These are phyloP conservation scores for Antheraea mylitta DNA, from an alignment of 1,140 invertebrate genomes.

Conservation along the genomic window DNA sequence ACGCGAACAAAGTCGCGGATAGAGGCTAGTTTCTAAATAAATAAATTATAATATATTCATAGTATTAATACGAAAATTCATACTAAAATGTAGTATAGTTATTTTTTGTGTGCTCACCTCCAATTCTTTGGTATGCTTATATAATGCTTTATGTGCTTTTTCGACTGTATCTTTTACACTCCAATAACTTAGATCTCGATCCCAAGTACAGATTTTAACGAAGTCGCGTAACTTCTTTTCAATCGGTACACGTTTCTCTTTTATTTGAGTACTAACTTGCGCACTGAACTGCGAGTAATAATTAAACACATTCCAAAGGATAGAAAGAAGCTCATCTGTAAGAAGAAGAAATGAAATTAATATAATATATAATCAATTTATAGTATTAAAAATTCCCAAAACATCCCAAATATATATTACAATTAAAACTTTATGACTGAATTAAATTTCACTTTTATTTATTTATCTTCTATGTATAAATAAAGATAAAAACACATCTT, in stretches of 20 bases:
- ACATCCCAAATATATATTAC: too few relatives aligned
- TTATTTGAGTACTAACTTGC: slow-evolving; percentile 83
- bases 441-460: too few relatives aligned
- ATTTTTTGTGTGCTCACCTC: slow-evolving; percentile 48
- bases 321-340: slow-evolving; percentile 80
- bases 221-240: slow-evolving; percentile 96
- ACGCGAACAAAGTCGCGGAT: too few relatives aligned
- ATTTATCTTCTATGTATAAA: too few relatives aligned
- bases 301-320: slow-evolving; percentile 91
- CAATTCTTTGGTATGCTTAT: slow-evolving; percentile 92
- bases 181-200: slow-evolving; percentile 95
- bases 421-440: too few relatives aligned
- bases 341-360: slow-evolving; percentile 18
- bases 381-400: too few relatives aligned
- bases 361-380: too few relatives aligned
- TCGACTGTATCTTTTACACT: slow-evolving; percentile 93
- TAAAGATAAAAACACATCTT: too few relatives aligned
- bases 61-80: too few relatives aligned
- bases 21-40: too few relatives aligned
- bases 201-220: slow-evolving; percentile 97
- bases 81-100: not conserved
- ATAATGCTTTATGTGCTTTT: slow-evolving; percentile 92
- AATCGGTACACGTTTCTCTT: slow-evolving; percentile 86
- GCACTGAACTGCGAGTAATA: slow-evolving; percentile 91
- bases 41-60: too few relatives aligned